Evolutionary conservation across 2,113 vertebrate species (phyloP).

Genomic region (Tetrax tetrax): DNA sequence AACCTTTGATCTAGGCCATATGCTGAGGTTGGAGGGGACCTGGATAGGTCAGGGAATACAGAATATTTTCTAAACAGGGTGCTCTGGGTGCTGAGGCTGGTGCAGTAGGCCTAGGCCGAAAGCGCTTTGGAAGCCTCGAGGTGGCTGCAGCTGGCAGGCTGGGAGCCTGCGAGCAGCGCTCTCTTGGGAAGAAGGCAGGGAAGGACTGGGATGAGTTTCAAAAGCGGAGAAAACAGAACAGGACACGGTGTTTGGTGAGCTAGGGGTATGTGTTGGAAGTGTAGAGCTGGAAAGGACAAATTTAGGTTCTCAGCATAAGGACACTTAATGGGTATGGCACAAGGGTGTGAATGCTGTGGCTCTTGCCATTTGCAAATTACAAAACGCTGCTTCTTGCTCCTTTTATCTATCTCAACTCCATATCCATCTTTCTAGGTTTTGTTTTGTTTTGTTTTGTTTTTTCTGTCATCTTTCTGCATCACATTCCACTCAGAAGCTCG

Average conservation of each 20-base stretch:
- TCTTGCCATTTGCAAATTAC: not conserved
- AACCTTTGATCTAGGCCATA: not conserved
- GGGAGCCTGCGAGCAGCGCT: not conserved
- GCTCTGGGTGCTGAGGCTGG: not conserved
- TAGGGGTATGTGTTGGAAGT: not conserved
- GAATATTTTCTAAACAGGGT: not conserved
- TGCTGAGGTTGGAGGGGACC: not conserved
- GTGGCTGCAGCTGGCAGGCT: not conserved
- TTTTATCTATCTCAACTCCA: not conserved
- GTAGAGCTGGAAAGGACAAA: not conserved
- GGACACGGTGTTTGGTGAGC: not conserved
- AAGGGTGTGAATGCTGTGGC: not conserved
- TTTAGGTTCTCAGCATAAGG: not conserved
- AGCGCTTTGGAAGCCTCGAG: not conserved
- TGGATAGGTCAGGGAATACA: not conserved
- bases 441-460: not conserved
- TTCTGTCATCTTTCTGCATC: not conserved
- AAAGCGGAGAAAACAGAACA: not conserved
- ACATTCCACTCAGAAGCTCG: not conserved
- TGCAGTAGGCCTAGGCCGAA: not conserved
- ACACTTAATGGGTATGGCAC: rapidly evolving
- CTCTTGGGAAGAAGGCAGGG: not conserved
- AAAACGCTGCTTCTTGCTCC: not conserved
- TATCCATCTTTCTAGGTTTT: not conserved
- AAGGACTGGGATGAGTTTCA: not conserved